These are phyloP conservation scores for Spondyliosoma cantharus DNA, from an alignment of 2,797 vertebrate species.

Conservation along the genomic window DNA sequence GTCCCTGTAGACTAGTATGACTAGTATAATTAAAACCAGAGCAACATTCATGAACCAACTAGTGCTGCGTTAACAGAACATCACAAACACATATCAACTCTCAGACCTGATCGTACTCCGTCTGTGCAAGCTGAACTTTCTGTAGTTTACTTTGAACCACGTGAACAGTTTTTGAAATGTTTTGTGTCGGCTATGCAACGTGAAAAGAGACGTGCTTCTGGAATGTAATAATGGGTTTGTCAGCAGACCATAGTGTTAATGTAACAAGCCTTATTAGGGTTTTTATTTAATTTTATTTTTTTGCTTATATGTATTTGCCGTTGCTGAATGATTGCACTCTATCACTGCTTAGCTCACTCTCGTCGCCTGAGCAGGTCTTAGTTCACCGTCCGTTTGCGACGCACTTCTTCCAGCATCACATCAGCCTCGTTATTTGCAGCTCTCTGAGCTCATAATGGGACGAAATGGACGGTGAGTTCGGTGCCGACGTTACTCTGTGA, in stretches of 20 bases:
- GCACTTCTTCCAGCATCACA: constrained; percentile 33
- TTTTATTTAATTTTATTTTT: constrained; percentile 22
- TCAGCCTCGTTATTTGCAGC: constrained; percentile 46
- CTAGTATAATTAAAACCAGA: constrained; percentile 17
- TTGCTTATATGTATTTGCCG: constrained; percentile 69
- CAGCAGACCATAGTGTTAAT: constrained; percentile 56
- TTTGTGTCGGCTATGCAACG: constrained; percentile 80
- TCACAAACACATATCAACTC: constrained; percentile 51
- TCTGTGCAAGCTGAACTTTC: constrained; percentile 37
- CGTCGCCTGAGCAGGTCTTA: constrained; percentile 35
- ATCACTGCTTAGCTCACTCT: constrained; percentile 32
- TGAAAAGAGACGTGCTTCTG: constrained; percentile 57
- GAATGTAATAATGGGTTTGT: constrained; percentile 57
- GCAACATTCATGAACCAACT: constrained; percentile 30
- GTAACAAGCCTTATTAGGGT: constrained; percentile 36
- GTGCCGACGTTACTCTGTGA: constrained; percentile 38
- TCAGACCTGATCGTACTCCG: constrained; percentile 4
- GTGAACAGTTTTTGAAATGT: constrained; percentile 52
- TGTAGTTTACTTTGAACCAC: constrained; percentile 42
- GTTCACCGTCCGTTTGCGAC: constrained; percentile 33
- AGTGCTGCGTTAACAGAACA: constrained; percentile 37
- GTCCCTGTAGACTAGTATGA: constrained; percentile 38
- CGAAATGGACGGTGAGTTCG: constrained; percentile 39
- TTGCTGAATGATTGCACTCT: constrained; percentile 59
- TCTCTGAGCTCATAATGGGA: constrained; percentile 41